Evolutionary conservation across 2,113 vertebrate genomes (phyloP).

Genomic region (Maccullochella peelii): DNA sequence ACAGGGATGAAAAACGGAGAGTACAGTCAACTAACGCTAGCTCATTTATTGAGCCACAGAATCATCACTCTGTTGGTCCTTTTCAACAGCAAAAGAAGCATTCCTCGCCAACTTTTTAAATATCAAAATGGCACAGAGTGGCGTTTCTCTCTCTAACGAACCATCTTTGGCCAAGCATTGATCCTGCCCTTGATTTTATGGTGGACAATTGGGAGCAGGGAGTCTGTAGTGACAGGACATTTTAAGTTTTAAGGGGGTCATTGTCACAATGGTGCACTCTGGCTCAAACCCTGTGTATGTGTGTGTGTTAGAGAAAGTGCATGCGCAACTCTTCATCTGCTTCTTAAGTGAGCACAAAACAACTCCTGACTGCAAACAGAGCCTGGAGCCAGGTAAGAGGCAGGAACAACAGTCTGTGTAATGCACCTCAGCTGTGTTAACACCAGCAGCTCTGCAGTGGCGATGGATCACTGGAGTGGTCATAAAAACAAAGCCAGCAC

Average conservation of each 20-base stretch:
- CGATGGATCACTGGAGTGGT: slow-evolving; percentile 79
- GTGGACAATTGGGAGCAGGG: background rate
- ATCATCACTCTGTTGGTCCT: background rate
- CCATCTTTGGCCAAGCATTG: background rate
- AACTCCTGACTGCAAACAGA: slow-evolving; percentile 54
- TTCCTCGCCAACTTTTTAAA: background rate
- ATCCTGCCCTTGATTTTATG: background rate
- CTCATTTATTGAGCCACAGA: background rate
- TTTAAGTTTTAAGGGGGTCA: background rate
- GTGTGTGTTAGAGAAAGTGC: slow-evolving; percentile 12
- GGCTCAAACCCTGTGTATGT: background rate
- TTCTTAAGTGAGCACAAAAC: slow-evolving; percentile 52
- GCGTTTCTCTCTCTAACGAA: background rate
- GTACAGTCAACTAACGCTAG: background rate
- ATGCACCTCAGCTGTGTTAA: slow-evolving; percentile 86
- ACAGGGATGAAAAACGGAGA: background rate
- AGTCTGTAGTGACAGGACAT: background rate
- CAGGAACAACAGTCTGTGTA: slow-evolving; percentile 76
- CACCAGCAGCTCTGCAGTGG: slow-evolving; percentile 72
- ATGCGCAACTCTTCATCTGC: slow-evolving; percentile 26
- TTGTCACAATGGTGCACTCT: background rate
- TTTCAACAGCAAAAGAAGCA: background rate
- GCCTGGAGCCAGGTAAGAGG: slow-evolving; percentile 76
- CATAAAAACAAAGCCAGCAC: slow-evolving; percentile 79
- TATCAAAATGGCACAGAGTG: background rate